Evolutionary conservation across 2,113 vertebrate genomes (phyloP).

Genomic region (Sebastes schlegelii): DNA sequence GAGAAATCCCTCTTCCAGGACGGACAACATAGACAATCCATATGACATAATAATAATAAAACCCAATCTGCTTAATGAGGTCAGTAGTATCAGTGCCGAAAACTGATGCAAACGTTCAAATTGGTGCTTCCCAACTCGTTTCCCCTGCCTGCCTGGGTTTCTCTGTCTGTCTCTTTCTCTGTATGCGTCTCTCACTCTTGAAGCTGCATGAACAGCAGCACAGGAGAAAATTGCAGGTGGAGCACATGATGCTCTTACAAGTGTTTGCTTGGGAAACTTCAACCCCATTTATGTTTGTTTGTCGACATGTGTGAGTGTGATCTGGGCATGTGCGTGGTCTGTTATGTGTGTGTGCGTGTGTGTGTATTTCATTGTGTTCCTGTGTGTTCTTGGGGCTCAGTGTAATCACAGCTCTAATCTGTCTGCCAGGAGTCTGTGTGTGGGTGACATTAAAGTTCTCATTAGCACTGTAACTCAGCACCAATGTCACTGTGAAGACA

Average conservation of each 20-base stretch:
- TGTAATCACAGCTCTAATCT: constrained; percentile 79
- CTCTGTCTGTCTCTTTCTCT: constrained; percentile 1
- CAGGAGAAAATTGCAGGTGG: constrained; percentile 10
- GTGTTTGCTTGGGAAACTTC: constrained; percentile 41
- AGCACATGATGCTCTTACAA: constrained; percentile 38
- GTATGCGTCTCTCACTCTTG: constrained; percentile 12
- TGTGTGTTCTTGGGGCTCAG: constrained; percentile 61
- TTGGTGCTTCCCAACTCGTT: neutral
- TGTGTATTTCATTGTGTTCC: constrained; percentile 46
- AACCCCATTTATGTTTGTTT: constrained; percentile 50
- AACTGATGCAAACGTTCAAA: neutral
- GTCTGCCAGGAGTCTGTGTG: constrained; percentile 74
- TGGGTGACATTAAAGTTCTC: constrained; percentile 83
- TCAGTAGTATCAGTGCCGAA: neutral
- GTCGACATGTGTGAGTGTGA: constrained; percentile 35
- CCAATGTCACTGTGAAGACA: constrained; percentile 78
- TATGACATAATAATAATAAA: too few relatives aligned
- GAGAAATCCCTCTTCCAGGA: too few relatives aligned
- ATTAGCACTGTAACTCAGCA: constrained; percentile 81
- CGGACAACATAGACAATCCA: too few relatives aligned
- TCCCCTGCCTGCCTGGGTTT: neutral
- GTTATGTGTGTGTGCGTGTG: constrained; percentile 20
- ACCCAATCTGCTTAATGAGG: neutral
- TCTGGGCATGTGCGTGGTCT: constrained; percentile 27
- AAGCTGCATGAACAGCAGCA: neutral